Conservation (phyloP, 2,797 vertebrate species). For the Cercopithecus diana region DNA sequence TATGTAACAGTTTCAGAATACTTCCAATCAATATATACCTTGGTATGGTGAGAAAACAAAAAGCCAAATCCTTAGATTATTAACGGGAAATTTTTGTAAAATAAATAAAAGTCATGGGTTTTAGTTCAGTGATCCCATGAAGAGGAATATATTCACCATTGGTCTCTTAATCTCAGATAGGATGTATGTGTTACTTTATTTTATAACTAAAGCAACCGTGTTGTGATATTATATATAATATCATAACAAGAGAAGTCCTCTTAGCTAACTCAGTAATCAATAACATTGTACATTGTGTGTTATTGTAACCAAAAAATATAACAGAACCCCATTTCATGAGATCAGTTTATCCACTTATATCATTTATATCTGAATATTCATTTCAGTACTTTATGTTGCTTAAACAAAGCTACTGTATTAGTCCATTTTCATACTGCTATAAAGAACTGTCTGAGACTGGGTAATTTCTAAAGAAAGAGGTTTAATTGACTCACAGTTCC, state of each 20-base stretch:
- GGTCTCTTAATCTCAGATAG: neutral
- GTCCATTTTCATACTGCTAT: neutral
- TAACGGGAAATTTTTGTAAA: slow-evolving; percentile 32
- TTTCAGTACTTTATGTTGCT: neutral
- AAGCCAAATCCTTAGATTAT: neutral
- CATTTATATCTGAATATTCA: neutral
- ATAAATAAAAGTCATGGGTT: neutral
- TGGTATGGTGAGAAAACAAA: neutral
- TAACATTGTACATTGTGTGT: neutral
- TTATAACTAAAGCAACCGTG: neutral
- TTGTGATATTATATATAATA: neutral
- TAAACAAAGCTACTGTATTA: neutral
- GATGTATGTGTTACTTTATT: neutral
- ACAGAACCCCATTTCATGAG: neutral
- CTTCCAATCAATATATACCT: neutral
- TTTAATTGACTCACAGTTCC: neutral
- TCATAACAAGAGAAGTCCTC: neutral
- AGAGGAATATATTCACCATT: neutral
- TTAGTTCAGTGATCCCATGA: neutral
- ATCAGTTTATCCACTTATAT: neutral
- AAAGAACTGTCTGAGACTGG: neutral
- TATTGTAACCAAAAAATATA: neutral
- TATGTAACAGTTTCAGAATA: neutral
- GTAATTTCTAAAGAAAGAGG: neutral
- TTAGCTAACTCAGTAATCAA: neutral